Evolutionary conservation across 2,888 invertebrate genomes (phyloP), one percentile per base, ranked within the genome.

Genomic region (Parasteatoda lunata): DNA sequence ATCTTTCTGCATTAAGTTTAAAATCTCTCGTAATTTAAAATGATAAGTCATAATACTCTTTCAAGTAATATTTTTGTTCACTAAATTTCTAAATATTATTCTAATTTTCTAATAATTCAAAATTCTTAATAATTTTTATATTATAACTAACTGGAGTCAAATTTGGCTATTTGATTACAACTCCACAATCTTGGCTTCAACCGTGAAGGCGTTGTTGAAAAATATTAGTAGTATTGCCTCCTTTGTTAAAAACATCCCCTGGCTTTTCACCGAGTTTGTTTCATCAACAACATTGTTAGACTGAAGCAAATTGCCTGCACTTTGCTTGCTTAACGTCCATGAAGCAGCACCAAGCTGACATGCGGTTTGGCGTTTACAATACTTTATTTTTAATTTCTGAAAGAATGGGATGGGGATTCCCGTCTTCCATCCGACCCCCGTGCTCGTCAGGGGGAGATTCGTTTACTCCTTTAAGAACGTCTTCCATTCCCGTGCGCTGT

Each of bases 261-360:
- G 52, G 72, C 51, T 52, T 51, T 45, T 15, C 3, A 45, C 69
- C 51, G 9, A 8, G 11, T 52, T 72, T 9, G 7, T 71, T 49
- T 51, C 15, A 8, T 11, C n/a, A 15, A 15, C 66, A 30, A 15
- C 30, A 15, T 15, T 45, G 66, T 68, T 68, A 30, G 9, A 68
- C n/a, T 15, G 45, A 6, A 15, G 69, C 54, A 81, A 81, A 81
- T 81, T 81, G 68, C 52, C 73, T 68, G 73, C 81, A 81, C 68
- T 81, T 81, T 30, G 72, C 68, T 68, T 81, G 73, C 54, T 77
- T 69, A 77, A 54, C 47, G 51, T 52, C 77, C 68, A 66, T 77
- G 77, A 68, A 77, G 69, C 51, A 51, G 77, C 45, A n/a, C 69
- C 69, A 51, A 30, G 77, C 47, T 69, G 51, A 48, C 51, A 77